Percentiles rank a stretch among this genome's conserved stretches.
Conservation (phyloP, 2,113 vertebrate genomes). For the Poicephalus meyeri region DNA sequence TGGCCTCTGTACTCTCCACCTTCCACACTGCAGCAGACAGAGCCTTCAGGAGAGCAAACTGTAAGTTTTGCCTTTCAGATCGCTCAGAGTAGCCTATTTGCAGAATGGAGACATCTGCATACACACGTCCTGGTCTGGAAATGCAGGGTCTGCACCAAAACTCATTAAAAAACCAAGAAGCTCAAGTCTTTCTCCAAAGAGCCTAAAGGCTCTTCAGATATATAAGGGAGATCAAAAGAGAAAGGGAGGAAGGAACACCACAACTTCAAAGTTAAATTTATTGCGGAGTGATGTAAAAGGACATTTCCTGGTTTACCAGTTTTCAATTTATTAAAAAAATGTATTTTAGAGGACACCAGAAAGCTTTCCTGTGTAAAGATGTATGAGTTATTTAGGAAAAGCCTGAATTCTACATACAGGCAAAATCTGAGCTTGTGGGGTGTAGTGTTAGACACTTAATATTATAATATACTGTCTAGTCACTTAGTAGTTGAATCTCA, state of each 20-base stretch:
- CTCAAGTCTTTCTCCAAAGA: background rate
- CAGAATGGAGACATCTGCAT: background rate
- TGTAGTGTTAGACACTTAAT: background rate
- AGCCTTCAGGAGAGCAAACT: background rate
- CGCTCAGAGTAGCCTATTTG: background rate
- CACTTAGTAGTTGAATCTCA: background rate
- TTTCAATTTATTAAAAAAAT: background rate
- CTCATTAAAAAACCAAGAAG: background rate
- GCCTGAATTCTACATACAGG: background rate
- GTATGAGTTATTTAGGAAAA: background rate
- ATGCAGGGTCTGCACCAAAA: background rate
- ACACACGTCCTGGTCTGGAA: background rate
- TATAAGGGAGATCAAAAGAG: background rate
- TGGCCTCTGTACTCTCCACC: rapidly evolving
- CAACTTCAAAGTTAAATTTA: background rate
- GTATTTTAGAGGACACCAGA: background rate
- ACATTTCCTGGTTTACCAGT: background rate
- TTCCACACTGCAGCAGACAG: background rate
- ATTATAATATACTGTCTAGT: background rate
- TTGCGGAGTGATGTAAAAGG: background rate
- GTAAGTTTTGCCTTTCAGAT: background rate
- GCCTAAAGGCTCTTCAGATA: background rate
- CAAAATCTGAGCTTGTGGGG: background rate
- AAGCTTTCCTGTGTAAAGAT: background rate
- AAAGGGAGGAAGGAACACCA: background rate